Conservation (phyloP, 2,113 vertebrate genomes). For the Corythornis madagascariensis region DNA sequence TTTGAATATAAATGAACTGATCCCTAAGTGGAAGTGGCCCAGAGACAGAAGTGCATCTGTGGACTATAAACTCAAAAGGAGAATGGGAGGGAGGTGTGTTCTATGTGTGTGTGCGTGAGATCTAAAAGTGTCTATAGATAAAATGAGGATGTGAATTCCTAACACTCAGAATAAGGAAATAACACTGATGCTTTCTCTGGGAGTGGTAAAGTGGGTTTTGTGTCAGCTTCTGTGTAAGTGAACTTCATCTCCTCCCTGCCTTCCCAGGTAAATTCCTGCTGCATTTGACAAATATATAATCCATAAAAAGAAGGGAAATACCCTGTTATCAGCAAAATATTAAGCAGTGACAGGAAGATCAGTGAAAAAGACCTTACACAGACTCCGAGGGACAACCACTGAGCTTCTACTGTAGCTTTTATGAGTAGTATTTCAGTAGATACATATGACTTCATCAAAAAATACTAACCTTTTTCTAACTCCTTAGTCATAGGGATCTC, state of each 20-base stretch:
- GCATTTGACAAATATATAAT: conserved; percentile 13
- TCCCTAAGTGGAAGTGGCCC: not conserved
- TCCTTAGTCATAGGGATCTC: not conserved
- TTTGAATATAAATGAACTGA: not conserved
- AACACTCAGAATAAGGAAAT: conserved; percentile 37
- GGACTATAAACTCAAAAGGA: not conserved
- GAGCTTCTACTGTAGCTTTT: conserved; percentile 48
- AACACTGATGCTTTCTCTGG: conserved; percentile 17
- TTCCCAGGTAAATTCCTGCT: conserved; percentile 45
- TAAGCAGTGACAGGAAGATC: conserved; percentile 27
- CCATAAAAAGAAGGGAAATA: conserved; percentile 22
- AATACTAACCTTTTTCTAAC: not conserved
- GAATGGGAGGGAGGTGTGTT: not conserved
- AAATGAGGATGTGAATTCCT: conserved; percentile 60
- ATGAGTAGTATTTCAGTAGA: conserved; percentile 28
- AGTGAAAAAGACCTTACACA: conserved; percentile 46
- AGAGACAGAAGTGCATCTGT: not conserved
- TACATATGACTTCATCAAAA: not conserved
- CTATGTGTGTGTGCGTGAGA: not conserved
- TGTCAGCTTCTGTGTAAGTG: conserved; percentile 48
- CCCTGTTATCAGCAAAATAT: conserved; percentile 43
- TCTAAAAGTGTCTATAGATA: conserved; percentile 23
- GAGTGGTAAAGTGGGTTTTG: conserved; percentile 42
- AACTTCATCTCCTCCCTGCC: not conserved
- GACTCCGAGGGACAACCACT: conserved; percentile 18